Evolutionary conservation across 35 echinoderm and acorn worm genomes (phyloP).

Genomic region (Strongylocentrotus purpuratus): DNA sequence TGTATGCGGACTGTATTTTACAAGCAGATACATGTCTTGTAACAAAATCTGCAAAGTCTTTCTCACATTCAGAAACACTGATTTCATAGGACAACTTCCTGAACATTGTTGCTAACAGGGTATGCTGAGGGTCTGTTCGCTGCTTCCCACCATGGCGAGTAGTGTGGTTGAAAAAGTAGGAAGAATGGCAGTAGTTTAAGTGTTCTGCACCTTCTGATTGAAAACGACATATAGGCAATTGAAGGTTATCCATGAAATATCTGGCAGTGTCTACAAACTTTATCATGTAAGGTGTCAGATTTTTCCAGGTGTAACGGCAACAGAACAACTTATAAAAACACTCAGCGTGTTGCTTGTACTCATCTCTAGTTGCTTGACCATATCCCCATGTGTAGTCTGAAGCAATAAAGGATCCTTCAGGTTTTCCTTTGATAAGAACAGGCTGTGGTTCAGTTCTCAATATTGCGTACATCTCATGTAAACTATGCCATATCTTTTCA

Average conservation of each 20-base stretch:
- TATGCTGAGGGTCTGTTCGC: conserved; percentile 38
- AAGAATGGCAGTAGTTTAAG: conserved; percentile 61
- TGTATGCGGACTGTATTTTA: background rate
- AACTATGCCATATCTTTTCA: conserved; percentile 54
- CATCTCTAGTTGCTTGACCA: background rate
- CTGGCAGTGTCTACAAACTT: conserved; percentile 42
- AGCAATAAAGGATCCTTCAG: background rate
- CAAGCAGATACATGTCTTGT: background rate
- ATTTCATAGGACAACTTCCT: background rate
- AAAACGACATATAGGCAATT: conserved; percentile 62
- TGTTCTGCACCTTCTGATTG: conserved; percentile 78
- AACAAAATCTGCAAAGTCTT: background rate
- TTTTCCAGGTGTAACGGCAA: conserved; percentile 47
- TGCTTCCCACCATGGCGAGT: conserved; percentile 76
- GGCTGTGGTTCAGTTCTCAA: conserved; percentile 44
- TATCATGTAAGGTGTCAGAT: conserved; percentile 82
- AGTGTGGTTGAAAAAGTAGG: conserved; percentile 67
- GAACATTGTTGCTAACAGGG: conserved; percentile 55
- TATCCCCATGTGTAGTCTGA: background rate
- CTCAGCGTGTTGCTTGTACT: conserved; percentile 59
- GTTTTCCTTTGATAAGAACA: background rate
- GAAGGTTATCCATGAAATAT: conserved; percentile 47
- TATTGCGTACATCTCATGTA: conserved; percentile 58
- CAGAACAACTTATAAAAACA: conserved; percentile 74
- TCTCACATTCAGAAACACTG: background rate